Evolutionary conservation across 1,140 invertebrate genomes (phyloP).

Genomic region (Spodoptera litura): DNA sequence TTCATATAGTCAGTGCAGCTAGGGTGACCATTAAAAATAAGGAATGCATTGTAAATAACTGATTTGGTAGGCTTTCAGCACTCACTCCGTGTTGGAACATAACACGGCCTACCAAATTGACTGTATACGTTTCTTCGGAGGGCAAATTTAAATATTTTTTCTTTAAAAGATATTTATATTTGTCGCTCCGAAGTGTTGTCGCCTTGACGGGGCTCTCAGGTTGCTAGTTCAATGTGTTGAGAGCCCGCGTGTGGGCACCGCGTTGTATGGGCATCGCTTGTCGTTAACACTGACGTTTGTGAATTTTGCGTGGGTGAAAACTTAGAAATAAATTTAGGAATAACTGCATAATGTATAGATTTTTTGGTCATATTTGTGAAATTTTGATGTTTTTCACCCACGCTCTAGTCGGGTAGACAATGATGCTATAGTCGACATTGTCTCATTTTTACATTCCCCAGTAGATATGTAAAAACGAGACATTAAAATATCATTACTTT

Average conservation of each 20-base stretch:
- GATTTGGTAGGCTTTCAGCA: slow-evolving; percentile 78
- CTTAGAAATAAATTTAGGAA: neutral
- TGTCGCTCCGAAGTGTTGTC: slow-evolving; percentile 49
- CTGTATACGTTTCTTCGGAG: slow-evolving; percentile 41
- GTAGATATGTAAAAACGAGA: slow-evolving; percentile 35
- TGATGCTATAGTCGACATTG: slow-evolving; percentile 7
- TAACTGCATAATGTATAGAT: neutral
- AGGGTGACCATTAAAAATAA: slow-evolving; percentile 67
- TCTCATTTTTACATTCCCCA: slow-evolving; percentile 29
- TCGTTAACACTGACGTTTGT: slow-evolving; percentile 82
- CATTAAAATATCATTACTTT: neutral
- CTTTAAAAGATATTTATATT: slow-evolving; percentile 32
- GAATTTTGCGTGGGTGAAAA: slow-evolving; percentile 57
- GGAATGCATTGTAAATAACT: slow-evolving; percentile 84
- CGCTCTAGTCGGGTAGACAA: slow-evolving; percentile 24
- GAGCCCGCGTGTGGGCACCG: slow-evolving; percentile 63
- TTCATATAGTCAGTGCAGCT: slow-evolving; percentile 53
- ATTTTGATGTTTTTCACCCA: slow-evolving; percentile 1
- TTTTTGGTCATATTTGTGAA: neutral
- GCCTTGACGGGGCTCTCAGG: slow-evolving; percentile 53
- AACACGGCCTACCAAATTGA: slow-evolving; percentile 73
- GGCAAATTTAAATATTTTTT: slow-evolving; percentile 37
- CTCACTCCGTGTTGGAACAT: slow-evolving; percentile 69
- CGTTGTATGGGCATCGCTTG: slow-evolving; percentile 84
- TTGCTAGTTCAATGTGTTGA: slow-evolving; percentile 35